Conservation (phyloP, 2,888 invertebrate genomes). For the Priocnemis perturbator region DNA sequence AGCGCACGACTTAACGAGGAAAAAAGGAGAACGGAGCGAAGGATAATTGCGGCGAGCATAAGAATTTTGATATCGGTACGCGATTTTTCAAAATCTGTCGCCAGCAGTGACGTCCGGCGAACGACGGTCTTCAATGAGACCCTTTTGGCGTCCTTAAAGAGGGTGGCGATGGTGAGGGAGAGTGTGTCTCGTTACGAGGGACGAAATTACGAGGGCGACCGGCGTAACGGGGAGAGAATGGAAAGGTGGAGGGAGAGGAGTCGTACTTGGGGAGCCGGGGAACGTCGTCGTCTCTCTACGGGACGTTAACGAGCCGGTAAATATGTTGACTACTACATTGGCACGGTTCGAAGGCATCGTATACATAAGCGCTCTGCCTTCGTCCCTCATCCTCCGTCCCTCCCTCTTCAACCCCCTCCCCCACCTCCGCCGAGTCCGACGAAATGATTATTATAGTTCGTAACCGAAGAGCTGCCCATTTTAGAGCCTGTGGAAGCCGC, state of each 20-base stretch:
- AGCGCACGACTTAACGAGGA: too few relatives aligned
- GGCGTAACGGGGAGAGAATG: constrained; percentile 38
- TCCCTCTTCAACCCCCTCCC: constrained; percentile 14
- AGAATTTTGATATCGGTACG: too few relatives aligned
- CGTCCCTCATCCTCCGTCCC: constrained; percentile 1
- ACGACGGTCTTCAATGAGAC: too few relatives aligned
- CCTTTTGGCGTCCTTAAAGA: too few relatives aligned
- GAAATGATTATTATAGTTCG: constrained; percentile 75
- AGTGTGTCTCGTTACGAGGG: too few relatives aligned
- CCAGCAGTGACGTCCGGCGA: too few relatives aligned
- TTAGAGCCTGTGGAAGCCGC: constrained; percentile 74
- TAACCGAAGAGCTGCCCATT: constrained; percentile 74
- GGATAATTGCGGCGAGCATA: too few relatives aligned
- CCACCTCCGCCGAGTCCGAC: constrained; percentile 58
- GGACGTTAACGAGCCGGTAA: constrained; percentile 75
- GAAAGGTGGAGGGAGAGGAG: constrained; percentile 19
- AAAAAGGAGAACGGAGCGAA: too few relatives aligned
- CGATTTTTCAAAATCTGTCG: too few relatives aligned
- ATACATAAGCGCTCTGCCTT: constrained; percentile 27
- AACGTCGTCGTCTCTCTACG: constrained; percentile 54
- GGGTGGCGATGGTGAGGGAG: too few relatives aligned
- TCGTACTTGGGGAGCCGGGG: constrained; percentile 22
- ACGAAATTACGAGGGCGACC: too few relatives aligned
- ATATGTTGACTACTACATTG: constrained; percentile 74
- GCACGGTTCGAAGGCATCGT: constrained; percentile 48